A percentile compares a stretch with the other conserved stretches of the same genome.
phyloP scores from a whole-genome alignment of 2,113 vertebrate genomes.

The Saguinus imperator region DNA sequence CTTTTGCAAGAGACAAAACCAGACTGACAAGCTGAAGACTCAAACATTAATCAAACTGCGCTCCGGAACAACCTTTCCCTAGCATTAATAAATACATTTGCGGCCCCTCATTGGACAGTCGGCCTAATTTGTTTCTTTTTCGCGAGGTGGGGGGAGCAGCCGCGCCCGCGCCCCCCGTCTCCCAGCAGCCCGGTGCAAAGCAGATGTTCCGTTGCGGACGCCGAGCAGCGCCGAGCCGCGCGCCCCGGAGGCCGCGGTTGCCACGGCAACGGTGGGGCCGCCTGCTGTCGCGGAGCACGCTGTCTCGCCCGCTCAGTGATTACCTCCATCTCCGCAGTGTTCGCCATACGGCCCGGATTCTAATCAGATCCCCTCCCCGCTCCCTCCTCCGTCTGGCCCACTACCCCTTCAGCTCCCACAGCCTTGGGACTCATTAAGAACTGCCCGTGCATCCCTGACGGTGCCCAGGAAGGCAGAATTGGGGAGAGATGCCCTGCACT shows the following conservation, averaged over 20 bases:
- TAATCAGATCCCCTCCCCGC: slow-evolving; percentile 77
- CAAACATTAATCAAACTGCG: slow-evolving; percentile 93
- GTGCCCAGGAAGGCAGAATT: neutral
- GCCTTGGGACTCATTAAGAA: slow-evolving; percentile 22
- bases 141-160: slow-evolving; percentile 60
- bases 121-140: slow-evolving; percentile 83
- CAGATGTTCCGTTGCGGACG: slow-evolving; percentile 86
- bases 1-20: slow-evolving; percentile 85
- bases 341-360: slow-evolving; percentile 79
- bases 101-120: slow-evolving; percentile 83
- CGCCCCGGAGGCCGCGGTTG: slow-evolving; percentile 84
- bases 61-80: slow-evolving; percentile 88
- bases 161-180: slow-evolving; percentile 77
- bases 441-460: neutral
- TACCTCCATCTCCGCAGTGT: slow-evolving; percentile 80
- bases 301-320: slow-evolving; percentile 83
- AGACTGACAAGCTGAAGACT: slow-evolving; percentile 88
- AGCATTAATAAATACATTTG: slow-evolving; percentile 88
- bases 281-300: slow-evolving; percentile 80
- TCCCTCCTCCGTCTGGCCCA: slow-evolving; percentile 25
- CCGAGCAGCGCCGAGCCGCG: slow-evolving; percentile 74
- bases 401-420: neutral
- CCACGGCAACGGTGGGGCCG: slow-evolving; percentile 81
- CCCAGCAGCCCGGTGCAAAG: slow-evolving; percentile 84
- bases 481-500: neutral